These are phyloP conservation scores for Potamarius usumacintae DNA, from an alignment of 2,113 vertebrate genomes.

Conservation along the genomic window DNA sequence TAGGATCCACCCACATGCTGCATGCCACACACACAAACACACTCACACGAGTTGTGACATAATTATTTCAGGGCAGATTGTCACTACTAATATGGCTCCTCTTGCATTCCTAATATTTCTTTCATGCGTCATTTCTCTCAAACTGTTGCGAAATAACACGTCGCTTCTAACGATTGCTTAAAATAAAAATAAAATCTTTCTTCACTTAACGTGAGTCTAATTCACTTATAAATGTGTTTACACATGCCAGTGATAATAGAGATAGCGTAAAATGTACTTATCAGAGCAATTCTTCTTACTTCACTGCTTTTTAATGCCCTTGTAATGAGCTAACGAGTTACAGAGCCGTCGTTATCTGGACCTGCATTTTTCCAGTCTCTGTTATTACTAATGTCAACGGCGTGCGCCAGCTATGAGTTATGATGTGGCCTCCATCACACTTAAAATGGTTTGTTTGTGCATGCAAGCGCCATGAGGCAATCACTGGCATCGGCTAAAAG, in stretches of 20 bases:
- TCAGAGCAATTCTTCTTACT: constrained; percentile 36
- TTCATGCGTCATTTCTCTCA: background rate
- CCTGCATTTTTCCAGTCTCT: constrained; percentile 26
- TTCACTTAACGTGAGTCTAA: background rate
- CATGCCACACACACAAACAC: background rate
- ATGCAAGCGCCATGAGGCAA: constrained; percentile 43
- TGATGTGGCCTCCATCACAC: constrained; percentile 38
- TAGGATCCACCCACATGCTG: constrained; percentile 9
- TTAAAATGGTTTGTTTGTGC: constrained; percentile 47
- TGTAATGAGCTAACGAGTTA: constrained; percentile 42
- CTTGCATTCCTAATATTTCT: background rate
- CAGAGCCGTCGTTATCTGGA: constrained; percentile 42
- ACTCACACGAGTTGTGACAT: background rate
- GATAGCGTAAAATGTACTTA: constrained; percentile 35
- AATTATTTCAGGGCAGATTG: background rate
- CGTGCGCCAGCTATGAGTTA: constrained; percentile 41
- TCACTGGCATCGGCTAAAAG: constrained; percentile 15
- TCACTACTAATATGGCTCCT: background rate
- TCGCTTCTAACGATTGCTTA: too few species aligned
- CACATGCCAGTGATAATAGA: background rate
- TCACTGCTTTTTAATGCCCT: constrained; percentile 24
- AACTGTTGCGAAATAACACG: background rate
- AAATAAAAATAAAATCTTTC: background rate
- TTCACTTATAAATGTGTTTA: background rate
- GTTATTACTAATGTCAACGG: constrained; percentile 33